Evolutionary conservation across 2,888 invertebrate species (phyloP).

Genomic region (Ceriagrion tenellum): DNA sequence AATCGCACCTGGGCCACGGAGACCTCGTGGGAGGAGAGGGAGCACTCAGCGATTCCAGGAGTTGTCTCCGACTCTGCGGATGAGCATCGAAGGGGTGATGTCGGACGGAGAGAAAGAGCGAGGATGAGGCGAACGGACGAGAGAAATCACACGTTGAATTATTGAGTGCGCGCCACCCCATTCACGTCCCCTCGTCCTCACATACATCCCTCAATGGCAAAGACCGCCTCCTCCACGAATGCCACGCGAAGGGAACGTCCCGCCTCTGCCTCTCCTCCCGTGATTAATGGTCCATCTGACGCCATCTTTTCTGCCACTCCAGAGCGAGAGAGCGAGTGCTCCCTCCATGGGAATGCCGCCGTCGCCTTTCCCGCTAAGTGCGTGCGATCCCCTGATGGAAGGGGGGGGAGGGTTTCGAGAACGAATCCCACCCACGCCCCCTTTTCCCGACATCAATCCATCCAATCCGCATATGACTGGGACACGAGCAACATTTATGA

Average conservation of each 20-base stretch:
- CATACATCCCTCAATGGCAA: not conserved
- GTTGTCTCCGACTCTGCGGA: not conserved
- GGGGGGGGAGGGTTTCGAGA: not conserved
- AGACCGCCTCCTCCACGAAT: not conserved
- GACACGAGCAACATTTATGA: no score
- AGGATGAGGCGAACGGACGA: not conserved
- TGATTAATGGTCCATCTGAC: constrained; percentile 4
- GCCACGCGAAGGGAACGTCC: not conserved
- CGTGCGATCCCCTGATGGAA: not conserved
- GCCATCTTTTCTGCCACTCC: not conserved
- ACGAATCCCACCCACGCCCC: no score
- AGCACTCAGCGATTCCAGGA: not conserved
- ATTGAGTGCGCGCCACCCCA: not conserved
- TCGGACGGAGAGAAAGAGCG: not conserved
- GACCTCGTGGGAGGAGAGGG: not conserved
- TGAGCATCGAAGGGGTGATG: not conserved
- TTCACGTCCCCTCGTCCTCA: not conserved
- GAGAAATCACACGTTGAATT: constrained; percentile 15
- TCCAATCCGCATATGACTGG: no score
- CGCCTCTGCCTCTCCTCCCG: not conserved
- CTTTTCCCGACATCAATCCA: no score
- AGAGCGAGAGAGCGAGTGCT: not conserved
- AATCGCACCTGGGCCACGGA: not conserved
- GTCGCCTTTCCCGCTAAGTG: not conserved
- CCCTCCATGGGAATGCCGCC: not conserved